Conservation (phyloP, 2,888 invertebrate genomes). For the Pseudococcus jackbeardsleyi region DNA sequence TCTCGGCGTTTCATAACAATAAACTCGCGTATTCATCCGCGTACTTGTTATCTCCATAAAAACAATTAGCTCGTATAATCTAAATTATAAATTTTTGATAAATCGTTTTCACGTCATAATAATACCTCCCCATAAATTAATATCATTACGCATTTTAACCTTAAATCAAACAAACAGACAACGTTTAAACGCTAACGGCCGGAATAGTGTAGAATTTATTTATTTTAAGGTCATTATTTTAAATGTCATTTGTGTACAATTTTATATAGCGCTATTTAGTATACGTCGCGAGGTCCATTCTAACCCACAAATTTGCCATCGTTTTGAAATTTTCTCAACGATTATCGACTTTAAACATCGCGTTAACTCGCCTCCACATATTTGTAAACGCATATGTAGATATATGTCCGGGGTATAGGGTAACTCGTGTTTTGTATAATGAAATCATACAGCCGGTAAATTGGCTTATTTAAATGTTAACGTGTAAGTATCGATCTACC, state of each 20-base stretch:
- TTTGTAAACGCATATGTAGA: neutral
- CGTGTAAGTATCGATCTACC: neutral
- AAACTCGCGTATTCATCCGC: neutral
- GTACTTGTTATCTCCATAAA: constrained; percentile 17
- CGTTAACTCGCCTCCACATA: neutral
- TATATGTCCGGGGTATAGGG: neutral
- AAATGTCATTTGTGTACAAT: neutral
- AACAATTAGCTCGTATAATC: constrained; percentile 13
- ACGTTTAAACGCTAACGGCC: neutral
- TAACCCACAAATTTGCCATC: neutral
- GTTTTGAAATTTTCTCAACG: neutral
- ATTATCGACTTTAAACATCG: neutral
- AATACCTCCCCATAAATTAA: neutral
- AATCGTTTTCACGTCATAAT: constrained; percentile 6
- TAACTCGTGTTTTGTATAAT: neutral
- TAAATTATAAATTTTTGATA: constrained; percentile 9
- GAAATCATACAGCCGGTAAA: neutral
- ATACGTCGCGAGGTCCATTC: neutral
- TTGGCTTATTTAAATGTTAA: neutral
- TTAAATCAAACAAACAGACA: neutral
- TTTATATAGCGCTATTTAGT: neutral
- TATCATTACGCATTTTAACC: constrained; percentile 17
- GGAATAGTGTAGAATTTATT: neutral
- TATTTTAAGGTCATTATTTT: neutral
- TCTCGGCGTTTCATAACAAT: neutral